Evolutionary conservation across 2,797 vertebrate genomes (phyloP).

Genomic region (Novumbra hubbsi): DNA sequence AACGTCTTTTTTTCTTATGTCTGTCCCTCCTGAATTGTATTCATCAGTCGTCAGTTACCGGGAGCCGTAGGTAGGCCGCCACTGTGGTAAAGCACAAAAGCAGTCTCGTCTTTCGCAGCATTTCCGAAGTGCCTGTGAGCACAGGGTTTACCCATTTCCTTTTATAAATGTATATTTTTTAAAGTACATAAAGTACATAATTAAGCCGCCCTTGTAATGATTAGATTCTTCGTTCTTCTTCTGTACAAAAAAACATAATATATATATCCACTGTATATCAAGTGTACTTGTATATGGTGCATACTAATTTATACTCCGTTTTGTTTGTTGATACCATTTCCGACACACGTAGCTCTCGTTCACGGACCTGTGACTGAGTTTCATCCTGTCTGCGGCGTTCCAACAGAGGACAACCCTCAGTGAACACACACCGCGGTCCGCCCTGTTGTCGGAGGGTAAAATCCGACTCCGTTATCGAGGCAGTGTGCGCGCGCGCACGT

Average conservation of each 20-base stretch:
- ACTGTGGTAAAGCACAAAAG: conserved; percentile 78
- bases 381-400: conserved; percentile 66
- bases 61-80: conserved; percentile 78
- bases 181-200: conserved; percentile 47
- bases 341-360: conserved; percentile 90
- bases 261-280: conserved; percentile 83
- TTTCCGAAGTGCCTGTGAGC: conserved; percentile 81
- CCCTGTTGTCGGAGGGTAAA: background rate
- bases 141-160: conserved; percentile 77
- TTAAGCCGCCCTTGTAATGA: conserved; percentile 81
- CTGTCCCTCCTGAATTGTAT: background rate
- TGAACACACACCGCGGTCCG: conserved; percentile 18
- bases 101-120: conserved; percentile 23
- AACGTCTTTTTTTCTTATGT: background rate
- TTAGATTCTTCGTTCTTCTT: conserved; percentile 81
- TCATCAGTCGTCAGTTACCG: conserved; percentile 52
- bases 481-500: too few relatives aligned
- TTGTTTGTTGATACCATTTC: conserved; percentile 90
- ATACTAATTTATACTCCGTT: conserved; percentile 93
- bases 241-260: conserved; percentile 86
- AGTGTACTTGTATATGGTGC: conserved; percentile 84
- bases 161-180: conserved; percentile 75
- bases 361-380: conserved; percentile 74
- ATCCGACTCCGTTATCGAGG: conserved; percentile 26
- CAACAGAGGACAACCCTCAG: conserved; percentile 68